phyloP scores from a whole-genome alignment of 2,113 vertebrate species.

The Sphyrna mokarran region DNA sequence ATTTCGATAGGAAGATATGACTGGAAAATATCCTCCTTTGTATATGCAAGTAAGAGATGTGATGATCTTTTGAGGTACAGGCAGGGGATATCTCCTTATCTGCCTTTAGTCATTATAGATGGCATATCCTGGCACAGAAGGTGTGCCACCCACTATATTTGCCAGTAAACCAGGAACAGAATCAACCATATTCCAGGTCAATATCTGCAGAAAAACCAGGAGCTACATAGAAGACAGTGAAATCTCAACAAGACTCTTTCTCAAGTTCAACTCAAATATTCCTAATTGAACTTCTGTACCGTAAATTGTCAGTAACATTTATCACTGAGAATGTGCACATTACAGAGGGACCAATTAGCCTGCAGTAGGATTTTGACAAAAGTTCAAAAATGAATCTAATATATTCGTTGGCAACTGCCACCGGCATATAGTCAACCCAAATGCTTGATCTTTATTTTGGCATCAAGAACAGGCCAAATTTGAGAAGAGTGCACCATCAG shows the following conservation, averaged over 20 bases:
- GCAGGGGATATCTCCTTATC: neutral
- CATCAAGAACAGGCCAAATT: neutral
- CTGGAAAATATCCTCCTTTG: neutral
- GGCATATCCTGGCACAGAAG: neutral
- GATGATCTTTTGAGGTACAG: neutral
- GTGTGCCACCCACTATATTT: neutral
- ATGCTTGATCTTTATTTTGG: neutral
- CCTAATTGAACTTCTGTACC: neutral
- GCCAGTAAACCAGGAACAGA: neutral
- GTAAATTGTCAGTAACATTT: neutral
- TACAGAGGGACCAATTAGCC: neutral
- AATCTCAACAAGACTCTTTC: neutral
- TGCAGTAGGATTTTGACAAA: neutral
- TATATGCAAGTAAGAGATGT: neutral
- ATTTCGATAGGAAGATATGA: no score
- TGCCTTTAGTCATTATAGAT: neutral
- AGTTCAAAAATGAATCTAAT: neutral
- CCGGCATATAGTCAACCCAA: neutral
- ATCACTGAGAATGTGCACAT: neutral
- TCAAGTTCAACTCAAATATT: neutral
- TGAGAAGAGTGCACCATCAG: neutral
- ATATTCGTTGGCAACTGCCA: neutral
- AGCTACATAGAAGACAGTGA: neutral
- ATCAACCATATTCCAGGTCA: neutral
- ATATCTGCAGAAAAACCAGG: neutral